Conservation (phyloP, 2,113 vertebrate species). For the Myotis lucifugus region DNA sequence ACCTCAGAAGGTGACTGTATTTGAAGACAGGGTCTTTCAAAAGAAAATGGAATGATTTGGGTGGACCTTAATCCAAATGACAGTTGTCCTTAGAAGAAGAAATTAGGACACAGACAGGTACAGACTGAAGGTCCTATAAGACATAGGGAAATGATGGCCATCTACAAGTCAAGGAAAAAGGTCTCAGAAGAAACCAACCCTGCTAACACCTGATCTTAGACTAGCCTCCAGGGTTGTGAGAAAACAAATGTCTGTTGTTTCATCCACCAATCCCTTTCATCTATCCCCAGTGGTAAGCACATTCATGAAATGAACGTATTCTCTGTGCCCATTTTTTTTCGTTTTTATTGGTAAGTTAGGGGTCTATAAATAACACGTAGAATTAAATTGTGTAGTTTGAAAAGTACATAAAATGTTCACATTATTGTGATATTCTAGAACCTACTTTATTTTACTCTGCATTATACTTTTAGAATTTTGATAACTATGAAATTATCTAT, state of each 20-base stretch:
- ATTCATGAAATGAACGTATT: background rate
- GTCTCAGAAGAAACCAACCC: background rate
- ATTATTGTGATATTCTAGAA: background rate
- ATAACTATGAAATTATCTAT: background rate
- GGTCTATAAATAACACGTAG: background rate
- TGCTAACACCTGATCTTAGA: background rate
- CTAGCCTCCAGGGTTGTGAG: background rate
- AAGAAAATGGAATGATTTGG: background rate
- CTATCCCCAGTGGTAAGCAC: background rate
- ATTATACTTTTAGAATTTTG: slow-evolving; percentile 7
- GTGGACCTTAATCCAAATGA: background rate
- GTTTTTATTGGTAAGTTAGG: background rate
- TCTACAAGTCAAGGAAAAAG: background rate
- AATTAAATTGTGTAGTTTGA: background rate
- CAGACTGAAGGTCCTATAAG: background rate
- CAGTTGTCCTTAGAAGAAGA: background rate
- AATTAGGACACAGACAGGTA: background rate
- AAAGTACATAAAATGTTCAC: background rate
- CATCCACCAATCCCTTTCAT: background rate
- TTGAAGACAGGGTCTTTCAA: background rate
- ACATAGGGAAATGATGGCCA: background rate
- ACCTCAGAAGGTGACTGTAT: background rate
- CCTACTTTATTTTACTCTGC: background rate
- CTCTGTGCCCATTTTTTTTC: background rate
- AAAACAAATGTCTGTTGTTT: background rate